Base-by-base conservation (phyloP, 2,888 invertebrate genomes). In the Andrena haemorrhoa region DNA sequence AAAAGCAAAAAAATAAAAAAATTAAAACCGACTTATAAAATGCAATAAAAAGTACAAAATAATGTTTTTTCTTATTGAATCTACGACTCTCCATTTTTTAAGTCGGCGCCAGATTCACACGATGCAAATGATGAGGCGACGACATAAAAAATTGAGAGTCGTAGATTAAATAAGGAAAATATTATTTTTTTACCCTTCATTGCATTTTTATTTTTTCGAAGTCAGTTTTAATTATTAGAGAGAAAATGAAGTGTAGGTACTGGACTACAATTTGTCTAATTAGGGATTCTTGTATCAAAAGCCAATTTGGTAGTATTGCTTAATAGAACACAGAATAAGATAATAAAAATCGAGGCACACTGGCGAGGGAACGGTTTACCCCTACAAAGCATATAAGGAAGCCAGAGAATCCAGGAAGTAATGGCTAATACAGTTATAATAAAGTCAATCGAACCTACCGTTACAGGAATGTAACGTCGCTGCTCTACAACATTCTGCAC, bases 401-500 rank as follows among this genome's bases (percentile, higher is more conserved):
- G 75, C 56, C 60, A 7, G 65, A 70, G 81, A 58, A 81, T 81
- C 60, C 69, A 70, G 75, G 81, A 82, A 82, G 75, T 81, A 82
- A 82, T 75, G 53, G 53, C 64, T 65, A 80, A 75, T 82, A 81
- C 81, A 81, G 82, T 81, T 80, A 80, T 68, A 73, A 60, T 29
- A 75, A 75, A 75, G 81, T 82, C 79, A 81, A 81, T 82, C 81
- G 69, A 75, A 81, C 60, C 70, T 81, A 82, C 81, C 81, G 81
- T 82, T 82, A 82, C 69, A 65, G 69, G 75, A 69, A 80, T 68
- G 69, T 49, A 70, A 70, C 58, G 65, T 49, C 41, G 33, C 41
- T 49, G 23, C 58, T 64, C 60, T 20, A 75, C 58, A 74, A 81
- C 56, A 70, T 65, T 65, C 47, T 61, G 47, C 12, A n/a, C 29